Base-by-base conservation (phyloP, 2,888 invertebrate species). In the Aproaerema taeniolella region DNA sequence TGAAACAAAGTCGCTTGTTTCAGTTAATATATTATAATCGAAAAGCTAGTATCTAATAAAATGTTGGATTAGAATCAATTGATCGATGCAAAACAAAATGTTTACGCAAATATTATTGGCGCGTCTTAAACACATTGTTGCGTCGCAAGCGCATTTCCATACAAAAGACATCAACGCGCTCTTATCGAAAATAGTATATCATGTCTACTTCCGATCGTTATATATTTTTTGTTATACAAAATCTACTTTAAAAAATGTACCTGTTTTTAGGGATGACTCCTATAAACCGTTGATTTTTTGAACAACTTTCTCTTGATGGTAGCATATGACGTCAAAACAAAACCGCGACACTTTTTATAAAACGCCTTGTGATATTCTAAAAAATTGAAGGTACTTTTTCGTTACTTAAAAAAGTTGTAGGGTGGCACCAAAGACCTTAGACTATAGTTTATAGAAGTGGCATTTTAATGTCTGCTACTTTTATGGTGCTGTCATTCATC, bases 141-240 rank as follows among this genome's bases (percentile, higher is more conserved):
- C n/a, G n/a, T n/a, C n/a, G n/a, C n/a, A n/a, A n/a, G n/a, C n/a
- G n/a, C n/a, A n/a, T n/a, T n/a, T n/a, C 34, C 45, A 61, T 72
- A 74, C 55, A 71, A 80, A 81, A 78, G 80, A 82, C 68, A 63
- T 82, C 79, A 81, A 82, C 78, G 78, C 55, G 45, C 38, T 41
- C 30, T 6, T 10, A 4, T n/a, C n/a, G n/a, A n/a, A n/a, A n/a
- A n/a, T n/a, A 6, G 20, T 20, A 4, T 20, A 20, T 8, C 20
- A 8, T 20, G 8, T 8, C 20, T 20, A 20, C 20, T 20, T 6
- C n/a, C 20, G 20, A 20, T 8, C n/a, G n/a, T n/a, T n/a, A n/a
- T n/a, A n/a, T n/a, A n/a, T n/a, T n/a, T n/a, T n/a, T n/a, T n/a
- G n/a, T n/a, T n/a, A n/a, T n/a, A n/a, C n/a, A n/a, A 8, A 20